A percentile compares a stretch with the other conserved stretches of the same genome.
Evolutionary conservation across 2,888 invertebrate species (phyloP).

Genomic region (Phyllotreta striolata): DNA sequence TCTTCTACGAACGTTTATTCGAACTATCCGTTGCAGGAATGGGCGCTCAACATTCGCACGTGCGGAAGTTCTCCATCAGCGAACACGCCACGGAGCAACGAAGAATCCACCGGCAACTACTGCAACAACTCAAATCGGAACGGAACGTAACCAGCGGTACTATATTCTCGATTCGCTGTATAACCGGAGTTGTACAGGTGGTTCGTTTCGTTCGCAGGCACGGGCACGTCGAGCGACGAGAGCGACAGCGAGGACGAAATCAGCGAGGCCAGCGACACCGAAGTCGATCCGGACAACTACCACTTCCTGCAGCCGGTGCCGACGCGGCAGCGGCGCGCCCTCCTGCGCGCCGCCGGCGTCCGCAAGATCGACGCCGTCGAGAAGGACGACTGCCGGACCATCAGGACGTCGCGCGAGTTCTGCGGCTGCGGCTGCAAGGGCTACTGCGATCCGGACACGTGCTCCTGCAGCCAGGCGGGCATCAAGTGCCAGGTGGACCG

Average conservation of each 20-base stretch:
- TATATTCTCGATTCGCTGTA: not conserved
- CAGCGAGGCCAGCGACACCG: constrained; percentile 82
- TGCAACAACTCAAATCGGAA: constrained; percentile 75
- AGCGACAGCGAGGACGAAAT: constrained; percentile 86
- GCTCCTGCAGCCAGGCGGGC: constrained; percentile 92
- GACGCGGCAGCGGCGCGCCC: constrained; percentile 85
- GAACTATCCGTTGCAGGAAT: constrained; percentile 65
- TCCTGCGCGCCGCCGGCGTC: constrained; percentile 91
- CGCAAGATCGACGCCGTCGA: constrained; percentile 92
- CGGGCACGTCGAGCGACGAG: constrained; percentile 80
- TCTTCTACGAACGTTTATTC: too few species aligned
- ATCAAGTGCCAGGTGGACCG: constrained; percentile 98
- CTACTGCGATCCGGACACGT: constrained; percentile 94
- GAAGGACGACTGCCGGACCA: constrained; percentile 93
- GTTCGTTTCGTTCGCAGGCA: constrained; percentile 46
- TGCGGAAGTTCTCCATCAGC: constrained; percentile 80
- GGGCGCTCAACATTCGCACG: constrained; percentile 76
- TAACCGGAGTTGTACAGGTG: not conserved
- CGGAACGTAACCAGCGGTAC: constrained; percentile 63
- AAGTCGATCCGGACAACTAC: constrained; percentile 87
- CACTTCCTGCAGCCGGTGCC: constrained; percentile 93
- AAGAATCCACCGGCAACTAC: constrained; percentile 82
- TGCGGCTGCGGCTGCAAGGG: constrained; percentile 94
- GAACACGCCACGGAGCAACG: constrained; percentile 92
- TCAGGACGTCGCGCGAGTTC: constrained; percentile 89